Conservation (phyloP, 2,113 vertebrate genomes). For the Falcunculus frontatus region DNA sequence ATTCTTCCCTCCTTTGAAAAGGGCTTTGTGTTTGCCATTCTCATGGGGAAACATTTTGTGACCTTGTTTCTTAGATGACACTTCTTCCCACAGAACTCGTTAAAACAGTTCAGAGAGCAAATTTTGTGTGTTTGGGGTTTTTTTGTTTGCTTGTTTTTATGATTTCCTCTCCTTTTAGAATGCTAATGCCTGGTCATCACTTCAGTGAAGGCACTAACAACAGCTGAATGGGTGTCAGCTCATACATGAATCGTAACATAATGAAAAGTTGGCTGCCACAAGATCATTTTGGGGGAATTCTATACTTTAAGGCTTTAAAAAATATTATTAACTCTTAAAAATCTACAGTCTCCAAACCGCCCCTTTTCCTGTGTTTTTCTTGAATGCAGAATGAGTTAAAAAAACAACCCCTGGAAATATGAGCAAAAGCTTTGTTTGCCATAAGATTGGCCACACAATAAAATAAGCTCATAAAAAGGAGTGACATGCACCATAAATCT, state of each 20-base stretch:
- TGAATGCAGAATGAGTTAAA: background rate
- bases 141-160: background rate
- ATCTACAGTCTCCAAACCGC: background rate
- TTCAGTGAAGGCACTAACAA: background rate
- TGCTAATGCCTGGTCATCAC: background rate
- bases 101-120: background rate
- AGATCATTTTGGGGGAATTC: background rate
- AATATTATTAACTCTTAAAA: background rate
- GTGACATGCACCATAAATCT: background rate
- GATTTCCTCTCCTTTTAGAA: background rate
- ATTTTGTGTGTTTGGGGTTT: background rate
- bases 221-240: background rate
- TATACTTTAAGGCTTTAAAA: background rate
- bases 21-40: background rate
- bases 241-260: background rate
- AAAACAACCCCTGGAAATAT: background rate
- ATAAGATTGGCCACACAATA: background rate
- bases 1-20: background rate
- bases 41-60: background rate
- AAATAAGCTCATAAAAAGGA: constrained; percentile 6
- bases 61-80: background rate
- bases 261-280: background rate
- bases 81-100: background rate
- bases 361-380: background rate
- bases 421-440: background rate